phyloP scores from a whole-genome alignment of 1,140 invertebrate species.

The Drosophila prosaltans region DNA sequence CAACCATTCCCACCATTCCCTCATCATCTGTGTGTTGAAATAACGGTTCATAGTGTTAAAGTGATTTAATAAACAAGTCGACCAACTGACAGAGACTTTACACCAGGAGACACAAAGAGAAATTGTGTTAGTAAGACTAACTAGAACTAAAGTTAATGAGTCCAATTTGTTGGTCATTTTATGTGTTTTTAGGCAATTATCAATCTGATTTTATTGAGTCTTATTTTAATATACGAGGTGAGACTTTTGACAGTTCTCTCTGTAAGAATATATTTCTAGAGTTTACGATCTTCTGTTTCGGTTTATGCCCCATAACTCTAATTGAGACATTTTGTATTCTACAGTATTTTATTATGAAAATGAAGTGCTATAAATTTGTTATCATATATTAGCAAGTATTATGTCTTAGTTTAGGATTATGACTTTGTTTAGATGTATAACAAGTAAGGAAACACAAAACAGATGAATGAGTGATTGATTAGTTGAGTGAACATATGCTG shows the following conservation, averaged over 20 bases:
- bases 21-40: conserved; percentile 43
- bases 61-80: conserved; percentile 56
- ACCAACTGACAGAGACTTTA: conserved; percentile 1
- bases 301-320: background rate
- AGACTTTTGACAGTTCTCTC: background rate
- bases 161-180: background rate
- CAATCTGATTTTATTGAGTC: background rate
- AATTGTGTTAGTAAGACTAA: background rate
- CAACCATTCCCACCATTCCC: conserved; percentile 22
- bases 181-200: background rate
- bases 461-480: too few relatives aligned
- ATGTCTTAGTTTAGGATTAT: too few relatives aligned
- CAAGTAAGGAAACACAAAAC: too few relatives aligned
- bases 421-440: too few relatives aligned
- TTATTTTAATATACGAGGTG: background rate
- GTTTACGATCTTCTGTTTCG: too few relatives aligned
- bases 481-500: too few relatives aligned
- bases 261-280: too few relatives aligned
- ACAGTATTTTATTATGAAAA: too few relatives aligned
- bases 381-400: too few relatives aligned
- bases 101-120: conserved; percentile 13
- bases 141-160: conserved; percentile 3
- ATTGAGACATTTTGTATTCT: background rate
- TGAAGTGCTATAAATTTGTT: too few relatives aligned
- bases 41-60: conserved; percentile 80